phyloP scores from a whole-genome alignment of 2,797 vertebrate species.

The Micrastur ruficollis region DNA sequence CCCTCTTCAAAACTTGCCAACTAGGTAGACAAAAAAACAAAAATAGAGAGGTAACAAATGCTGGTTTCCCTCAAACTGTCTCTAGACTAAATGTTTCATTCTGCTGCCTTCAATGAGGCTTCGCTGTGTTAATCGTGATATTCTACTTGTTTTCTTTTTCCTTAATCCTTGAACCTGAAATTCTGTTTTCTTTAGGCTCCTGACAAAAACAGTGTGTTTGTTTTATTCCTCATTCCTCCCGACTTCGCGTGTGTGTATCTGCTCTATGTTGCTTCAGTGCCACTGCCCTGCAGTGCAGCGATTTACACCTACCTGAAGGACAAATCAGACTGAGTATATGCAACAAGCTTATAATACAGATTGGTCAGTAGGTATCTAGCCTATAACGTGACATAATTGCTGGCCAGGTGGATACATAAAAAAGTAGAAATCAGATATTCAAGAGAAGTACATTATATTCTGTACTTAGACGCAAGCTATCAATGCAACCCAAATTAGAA shows the following conservation, averaged over 20 bases:
- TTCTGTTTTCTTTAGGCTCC: not conserved
- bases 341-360: not conserved
- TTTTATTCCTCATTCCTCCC: not conserved
- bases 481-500: not conserved
- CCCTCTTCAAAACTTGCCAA: not conserved
- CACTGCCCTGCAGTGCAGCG: not conserved
- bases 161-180: not conserved
- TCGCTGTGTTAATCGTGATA: not conserved
- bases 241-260: not conserved
- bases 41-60: not conserved
- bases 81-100: not conserved
- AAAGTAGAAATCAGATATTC: not conserved
- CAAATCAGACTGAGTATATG: not conserved
- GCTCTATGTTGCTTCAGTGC: not conserved
- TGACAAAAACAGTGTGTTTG: not conserved
- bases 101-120: not conserved
- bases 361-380: too few relatives aligned
- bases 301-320: not conserved
- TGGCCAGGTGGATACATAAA: not conserved
- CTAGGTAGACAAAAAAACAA: not conserved
- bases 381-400: not conserved
- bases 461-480: not conserved
- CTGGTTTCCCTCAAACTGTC: not conserved
- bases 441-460: not conserved
- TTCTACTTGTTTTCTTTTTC: not conserved